Evolutionary conservation across 2,113 vertebrate genomes (phyloP).

Genomic region (Zosterops hypoxanthus): DNA sequence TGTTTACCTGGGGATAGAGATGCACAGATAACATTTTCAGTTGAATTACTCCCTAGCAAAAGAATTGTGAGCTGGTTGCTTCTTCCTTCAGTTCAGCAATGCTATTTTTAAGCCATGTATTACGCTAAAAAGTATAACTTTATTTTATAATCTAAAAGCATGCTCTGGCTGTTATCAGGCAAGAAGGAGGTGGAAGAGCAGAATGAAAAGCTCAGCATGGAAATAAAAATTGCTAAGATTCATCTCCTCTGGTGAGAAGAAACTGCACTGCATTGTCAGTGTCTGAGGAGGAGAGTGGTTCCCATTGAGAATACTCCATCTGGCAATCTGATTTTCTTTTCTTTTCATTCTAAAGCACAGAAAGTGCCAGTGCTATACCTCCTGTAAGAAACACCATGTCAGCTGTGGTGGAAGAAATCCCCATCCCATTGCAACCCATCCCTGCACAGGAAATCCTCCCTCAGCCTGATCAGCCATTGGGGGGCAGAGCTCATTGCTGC

Average conservation of each 20-base stretch:
- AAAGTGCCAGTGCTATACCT: background rate
- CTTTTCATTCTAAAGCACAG: background rate
- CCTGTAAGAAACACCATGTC: rapidly evolving
- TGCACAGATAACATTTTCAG: background rate
- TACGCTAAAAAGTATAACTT: background rate
- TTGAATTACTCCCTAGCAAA: background rate
- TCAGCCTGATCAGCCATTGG: rapidly evolving
- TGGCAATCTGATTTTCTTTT: background rate
- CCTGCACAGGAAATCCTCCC: background rate
- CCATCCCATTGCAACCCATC: background rate
- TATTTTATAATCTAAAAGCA: background rate
- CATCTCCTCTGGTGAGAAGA: background rate
- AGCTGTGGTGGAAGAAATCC: background rate
- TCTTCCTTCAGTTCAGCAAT: background rate
- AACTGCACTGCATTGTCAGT: background rate
- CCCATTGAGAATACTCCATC: background rate
- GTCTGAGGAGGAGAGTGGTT: background rate
- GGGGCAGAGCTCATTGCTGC: background rate
- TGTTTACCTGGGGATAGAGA: background rate
- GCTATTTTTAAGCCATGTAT: background rate
- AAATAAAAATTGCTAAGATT: background rate
- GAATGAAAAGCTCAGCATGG: slow-evolving; percentile 13
- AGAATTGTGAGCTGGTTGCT: background rate
- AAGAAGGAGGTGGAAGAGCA: background rate
- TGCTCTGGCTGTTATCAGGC: background rate